Conservation (phyloP, 2,888 invertebrate species). For the Temnothorax rugatulus region DNA sequence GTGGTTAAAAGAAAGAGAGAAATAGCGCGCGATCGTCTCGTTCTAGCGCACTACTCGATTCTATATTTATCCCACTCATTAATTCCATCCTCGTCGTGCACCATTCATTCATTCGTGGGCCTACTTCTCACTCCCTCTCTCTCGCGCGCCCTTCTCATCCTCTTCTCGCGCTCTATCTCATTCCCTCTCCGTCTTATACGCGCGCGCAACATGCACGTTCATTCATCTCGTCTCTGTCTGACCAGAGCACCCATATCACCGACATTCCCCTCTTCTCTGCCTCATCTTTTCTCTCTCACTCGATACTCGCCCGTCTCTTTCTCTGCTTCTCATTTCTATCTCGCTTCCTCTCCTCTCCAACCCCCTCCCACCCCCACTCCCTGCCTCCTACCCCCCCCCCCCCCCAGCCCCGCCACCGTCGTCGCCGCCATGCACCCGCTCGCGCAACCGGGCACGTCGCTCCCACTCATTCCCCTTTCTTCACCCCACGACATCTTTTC, state of each 20-base stretch:
- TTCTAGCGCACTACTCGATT: slow-evolving; percentile 78
- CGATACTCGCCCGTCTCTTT: slow-evolving; percentile 33
- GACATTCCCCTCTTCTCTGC: slow-evolving; percentile 27
- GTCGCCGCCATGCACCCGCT: slow-evolving; percentile 16
- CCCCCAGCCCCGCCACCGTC: no score
- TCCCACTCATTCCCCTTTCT: slow-evolving; percentile 61
- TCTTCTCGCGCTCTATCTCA: slow-evolving; percentile 45
- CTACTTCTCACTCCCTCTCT: slow-evolving; percentile 73
- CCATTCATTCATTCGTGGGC: slow-evolving; percentile 81
- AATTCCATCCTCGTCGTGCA: slow-evolving; percentile 81
- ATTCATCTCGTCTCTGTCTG: slow-evolving; percentile 82
- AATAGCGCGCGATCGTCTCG: slow-evolving; percentile 68
- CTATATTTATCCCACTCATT: slow-evolving; percentile 84
- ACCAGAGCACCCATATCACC: slow-evolving; percentile 53
- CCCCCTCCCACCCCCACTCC: neutral
- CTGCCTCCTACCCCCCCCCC: neutral
- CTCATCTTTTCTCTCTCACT: neutral
- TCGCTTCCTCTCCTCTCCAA: slow-evolving; percentile 8
- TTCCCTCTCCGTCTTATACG: slow-evolving; percentile 55
- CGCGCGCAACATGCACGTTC: slow-evolving; percentile 79
- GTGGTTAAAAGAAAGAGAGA: slow-evolving; percentile 54
- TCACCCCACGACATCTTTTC: slow-evolving; percentile 53
- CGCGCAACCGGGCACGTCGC: slow-evolving; percentile 59
- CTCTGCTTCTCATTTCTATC: slow-evolving; percentile 13
- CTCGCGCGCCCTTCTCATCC: slow-evolving; percentile 31